Base-by-base conservation (phyloP, 2,797 vertebrate genomes). In the Micropoecilia bifurca region DNA sequence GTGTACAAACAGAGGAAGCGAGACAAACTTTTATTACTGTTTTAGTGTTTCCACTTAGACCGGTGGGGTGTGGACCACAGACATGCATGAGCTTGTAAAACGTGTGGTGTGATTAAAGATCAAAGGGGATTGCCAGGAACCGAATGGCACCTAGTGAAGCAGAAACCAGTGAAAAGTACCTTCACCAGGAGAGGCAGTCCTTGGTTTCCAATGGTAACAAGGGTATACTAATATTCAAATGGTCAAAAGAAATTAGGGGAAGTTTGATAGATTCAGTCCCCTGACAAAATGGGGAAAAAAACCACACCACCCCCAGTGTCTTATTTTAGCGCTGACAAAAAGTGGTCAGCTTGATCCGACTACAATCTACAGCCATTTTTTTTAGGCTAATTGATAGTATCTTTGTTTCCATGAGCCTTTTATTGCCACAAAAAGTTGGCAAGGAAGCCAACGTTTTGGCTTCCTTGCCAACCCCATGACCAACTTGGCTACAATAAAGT, bases 91-190 rank as follows among this genome's bases (percentile, higher is more conserved):
- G 13, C 71, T 9, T 47, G 22, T 74, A n/a, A 74, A 25, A 66
- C 7, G 13, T 9, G 22, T 14, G 16, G 46, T 14, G 14, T 71
- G 73, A 75, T 25, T 59, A 83, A 59, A 81, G 39, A 80, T 81
- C 41, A 77, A 30, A 33, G 73, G 68, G 76, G 73, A 63, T 82
- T 90, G 8, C 82, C 82, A 83, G 57, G 73, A 85, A 78, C 77
- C 81, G 50, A 61, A 46, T 16, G 43, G 45, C 16, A 71, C 61
- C 55, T 28, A 80, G 13, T 73, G 71, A 91, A 84, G 72, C 57
- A 57, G 78, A 57, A 39, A 85, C 28, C 1, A 28, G 30, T 50
- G 46, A 84, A 85, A 92, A 91, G 83, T 57, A 89, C 89, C 86
- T 73, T 33, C 76, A 87, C 75, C 71, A 85, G 79, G 16, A 69